A percentile compares a stretch with the other conserved stretches of the same genome.
Conservation (phyloP, 2,888 invertebrate species). For the Agrotis puta region DNA sequence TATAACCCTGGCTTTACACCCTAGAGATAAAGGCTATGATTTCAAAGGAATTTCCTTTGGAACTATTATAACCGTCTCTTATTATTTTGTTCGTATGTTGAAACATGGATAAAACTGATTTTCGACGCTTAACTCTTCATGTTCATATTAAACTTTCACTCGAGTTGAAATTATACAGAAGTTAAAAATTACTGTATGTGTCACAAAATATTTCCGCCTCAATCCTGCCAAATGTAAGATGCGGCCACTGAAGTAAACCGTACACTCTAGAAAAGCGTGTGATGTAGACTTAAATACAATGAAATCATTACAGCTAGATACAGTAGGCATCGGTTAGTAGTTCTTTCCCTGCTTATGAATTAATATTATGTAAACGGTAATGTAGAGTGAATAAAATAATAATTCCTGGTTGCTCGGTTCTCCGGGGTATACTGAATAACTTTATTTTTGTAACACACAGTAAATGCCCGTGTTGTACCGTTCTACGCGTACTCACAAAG, state of each 20-base stretch:
- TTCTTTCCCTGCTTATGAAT: conserved; percentile 30
- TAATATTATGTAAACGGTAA: conserved; percentile 52
- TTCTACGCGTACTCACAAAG: conserved; percentile 8
- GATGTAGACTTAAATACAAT: neutral
- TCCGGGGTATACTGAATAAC: conserved; percentile 37
- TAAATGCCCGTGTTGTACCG: conserved; percentile 24
- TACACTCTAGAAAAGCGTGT: neutral
- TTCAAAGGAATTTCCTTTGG: conserved; percentile 10
- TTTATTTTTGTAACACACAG: conserved; percentile 41
- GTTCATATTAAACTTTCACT: too few species aligned
- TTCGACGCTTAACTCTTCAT: neutral
- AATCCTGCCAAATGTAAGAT: too few species aligned
- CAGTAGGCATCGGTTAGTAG: conserved; percentile 10
- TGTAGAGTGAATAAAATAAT: conserved; percentile 54
- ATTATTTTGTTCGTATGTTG: neutral
- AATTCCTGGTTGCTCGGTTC: conserved; percentile 26
- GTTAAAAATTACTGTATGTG: too few species aligned
- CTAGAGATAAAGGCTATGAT: neutral
- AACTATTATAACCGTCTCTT: too few species aligned
- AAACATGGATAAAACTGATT: neutral
- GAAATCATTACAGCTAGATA: neutral
- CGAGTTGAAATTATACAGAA: too few species aligned
- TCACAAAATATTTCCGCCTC: too few species aligned
- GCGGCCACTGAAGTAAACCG: neutral
- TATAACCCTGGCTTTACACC: neutral